Conservation (phyloP, 2,888 invertebrate genomes). For the Chironomus tentans region DNA sequence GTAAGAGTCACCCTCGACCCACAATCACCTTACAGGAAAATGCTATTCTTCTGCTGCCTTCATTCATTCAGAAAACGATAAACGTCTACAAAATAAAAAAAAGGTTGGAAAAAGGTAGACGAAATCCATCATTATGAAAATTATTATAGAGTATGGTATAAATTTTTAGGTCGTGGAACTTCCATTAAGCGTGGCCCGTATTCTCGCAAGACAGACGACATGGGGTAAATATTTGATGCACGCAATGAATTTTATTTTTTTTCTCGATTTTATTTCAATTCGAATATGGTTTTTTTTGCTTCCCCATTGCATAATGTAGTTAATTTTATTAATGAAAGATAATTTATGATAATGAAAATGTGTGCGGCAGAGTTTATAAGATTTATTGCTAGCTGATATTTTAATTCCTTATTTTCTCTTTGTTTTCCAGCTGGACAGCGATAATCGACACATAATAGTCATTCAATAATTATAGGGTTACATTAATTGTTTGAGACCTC, state of each 20-base stretch:
- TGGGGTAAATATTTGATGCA: neutral
- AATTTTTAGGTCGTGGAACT: neutral
- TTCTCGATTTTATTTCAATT: neutral
- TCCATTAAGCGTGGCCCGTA: neutral
- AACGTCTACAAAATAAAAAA: neutral
- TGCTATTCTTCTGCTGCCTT: neutral
- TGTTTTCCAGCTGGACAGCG: neutral
- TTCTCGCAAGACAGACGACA: neutral
- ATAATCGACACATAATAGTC: slow-evolving; percentile 8
- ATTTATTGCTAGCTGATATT: neutral
- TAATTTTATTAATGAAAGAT: slow-evolving; percentile 23
- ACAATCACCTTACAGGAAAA: neutral
- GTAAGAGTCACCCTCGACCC: neutral
- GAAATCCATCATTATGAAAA: slow-evolving; percentile 8
- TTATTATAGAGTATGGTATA: neutral
- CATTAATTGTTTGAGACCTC: no score
- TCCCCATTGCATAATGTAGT: slow-evolving; percentile 11
- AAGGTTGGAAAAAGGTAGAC: neutral
- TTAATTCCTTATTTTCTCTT: neutral
- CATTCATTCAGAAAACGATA: neutral
- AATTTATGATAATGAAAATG: slow-evolving; percentile 9
- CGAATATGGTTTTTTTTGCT: neutral
- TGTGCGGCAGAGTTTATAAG: neutral
- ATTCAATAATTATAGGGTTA: slow-evolving; percentile 12
- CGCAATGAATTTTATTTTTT: slow-evolving; percentile 9